Evolutionary conservation across 2,888 invertebrate species (phyloP), one percentile per base, ranked within the genome.

Genomic region (Leptopterna dolabrata): DNA sequence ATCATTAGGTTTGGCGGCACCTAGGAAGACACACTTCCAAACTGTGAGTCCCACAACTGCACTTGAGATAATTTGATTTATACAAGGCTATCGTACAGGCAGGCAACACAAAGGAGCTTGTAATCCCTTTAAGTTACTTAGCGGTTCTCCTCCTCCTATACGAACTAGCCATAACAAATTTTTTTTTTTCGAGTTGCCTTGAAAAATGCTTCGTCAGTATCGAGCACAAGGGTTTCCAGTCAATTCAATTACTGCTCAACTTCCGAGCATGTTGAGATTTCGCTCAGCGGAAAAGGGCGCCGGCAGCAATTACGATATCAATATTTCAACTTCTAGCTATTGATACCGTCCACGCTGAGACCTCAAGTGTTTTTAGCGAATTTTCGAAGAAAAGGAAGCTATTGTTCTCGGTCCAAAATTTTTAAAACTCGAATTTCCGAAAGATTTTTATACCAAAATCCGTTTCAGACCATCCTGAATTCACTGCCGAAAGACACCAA

Each of bases 111-210:
- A 76, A 76, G 76, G 36, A 76, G 16, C 36, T 29, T 36, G 29
- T 76, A 76, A 76, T 76, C 76, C 30, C 76, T 76, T 76, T 73
- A 73, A 29, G 30, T 73, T 55, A 55, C 24, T 55, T 55, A 19
- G 55, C 9, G 55, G 55, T 36, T 24, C 13, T 19, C 73, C 55
- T 1, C 19, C 2, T 2, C 19, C 3, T 19, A 24, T 11, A 63
- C 63, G 11, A 63, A 63, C 63, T 76, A n/a, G 76, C 30, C 19
- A 24, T 76, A 76, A 76, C 36, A 43, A 9, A 36, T 19, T 76
- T 76, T 76, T 36, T 36, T 36, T 36, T n/a, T 76, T 36, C 30
- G 36, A 29, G 71, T 71, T 71, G 19, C 29, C 7, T 14, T 71
- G 71, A 36, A 76, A 76, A 76, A 76, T 19, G 36, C 76, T n/a